phyloP scores from a whole-genome alignment of 2,888 invertebrate species.

The Melanargia galathea region DNA sequence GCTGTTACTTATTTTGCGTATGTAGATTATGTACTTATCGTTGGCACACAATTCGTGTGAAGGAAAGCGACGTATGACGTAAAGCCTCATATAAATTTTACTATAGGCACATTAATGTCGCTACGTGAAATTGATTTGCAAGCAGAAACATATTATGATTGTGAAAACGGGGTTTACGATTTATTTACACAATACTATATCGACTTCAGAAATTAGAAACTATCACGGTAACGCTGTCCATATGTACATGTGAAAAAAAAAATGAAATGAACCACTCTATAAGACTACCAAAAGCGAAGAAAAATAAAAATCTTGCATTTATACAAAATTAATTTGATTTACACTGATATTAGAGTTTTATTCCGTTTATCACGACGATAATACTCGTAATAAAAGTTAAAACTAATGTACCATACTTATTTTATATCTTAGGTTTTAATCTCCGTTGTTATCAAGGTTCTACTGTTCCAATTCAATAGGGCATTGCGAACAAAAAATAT shows the following conservation, averaged over 20 bases:
- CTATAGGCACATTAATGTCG: conserved; percentile 81
- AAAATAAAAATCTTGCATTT: background rate
- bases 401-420: too few relatives aligned
- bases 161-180: conserved; percentile 82
- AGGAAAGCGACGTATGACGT: conserved; percentile 74
- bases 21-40: conserved; percentile 51
- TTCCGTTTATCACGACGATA: background rate
- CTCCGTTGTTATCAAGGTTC: conserved; percentile 23
- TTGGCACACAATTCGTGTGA: conserved; percentile 60
- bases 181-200: conserved; percentile 79
- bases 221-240: conserved; percentile 57
- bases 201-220: conserved; percentile 70
- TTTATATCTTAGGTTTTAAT: background rate
- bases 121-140: conserved; percentile 82
- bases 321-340: background rate
- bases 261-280: background rate
- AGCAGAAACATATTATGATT: conserved; percentile 82
- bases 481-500: conserved; percentile 44
- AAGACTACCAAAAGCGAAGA: background rate
- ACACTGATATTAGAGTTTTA: background rate
- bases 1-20: conserved; percentile 11
- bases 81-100: conserved; percentile 80
- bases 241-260: conserved; percentile 20
- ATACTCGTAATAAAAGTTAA: too few relatives aligned
- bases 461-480: conserved; percentile 35